phyloP scores from a whole-genome alignment of 1,140 invertebrate genomes.

The Meloidogyne chitwoodi region DNA sequence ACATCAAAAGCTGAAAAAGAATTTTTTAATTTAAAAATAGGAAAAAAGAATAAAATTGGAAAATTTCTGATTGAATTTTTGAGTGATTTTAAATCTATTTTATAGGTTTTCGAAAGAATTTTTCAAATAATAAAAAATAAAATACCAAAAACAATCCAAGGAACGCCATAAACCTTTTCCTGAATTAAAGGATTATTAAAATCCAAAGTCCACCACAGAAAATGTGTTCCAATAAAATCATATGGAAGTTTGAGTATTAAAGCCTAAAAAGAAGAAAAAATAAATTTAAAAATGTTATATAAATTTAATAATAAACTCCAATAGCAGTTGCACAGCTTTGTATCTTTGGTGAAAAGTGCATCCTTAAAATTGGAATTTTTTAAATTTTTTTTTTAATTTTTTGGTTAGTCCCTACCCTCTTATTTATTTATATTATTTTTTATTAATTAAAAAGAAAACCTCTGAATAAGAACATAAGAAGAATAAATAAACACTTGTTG shows the following conservation, averaged over 20 bases:
- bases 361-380: conserved; percentile 37
- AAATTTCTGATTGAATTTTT: neutral
- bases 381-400: too few relatives aligned
- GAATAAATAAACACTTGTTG: conserved; percentile 57
- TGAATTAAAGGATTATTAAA: conserved; percentile 70
- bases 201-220: conserved; percentile 79
- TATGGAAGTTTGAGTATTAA: conserved; percentile 66
- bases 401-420: too few relatives aligned
- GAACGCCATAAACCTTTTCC: conserved; percentile 66
- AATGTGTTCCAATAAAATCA: conserved; percentile 75
- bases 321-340: conserved; percentile 65
- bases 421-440: too few relatives aligned
- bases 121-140: neutral
- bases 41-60: neutral
- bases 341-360: conserved; percentile 55
- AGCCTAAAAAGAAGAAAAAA: neutral
- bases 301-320: conserved; percentile 60
- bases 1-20: conserved; percentile 67
- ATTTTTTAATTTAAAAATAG: too few relatives aligned
- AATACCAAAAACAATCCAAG: conserved; percentile 52
- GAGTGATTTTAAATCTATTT: too few relatives aligned
- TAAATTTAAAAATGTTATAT: neutral
- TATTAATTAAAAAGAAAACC: too few relatives aligned
- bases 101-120: too few relatives aligned
- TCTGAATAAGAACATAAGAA: conserved; percentile 50